Percentiles rank a stretch among this genome's conserved stretches.
Conservation (phyloP, 2,113 vertebrate genomes). For the Sigmodon hispidus region DNA sequence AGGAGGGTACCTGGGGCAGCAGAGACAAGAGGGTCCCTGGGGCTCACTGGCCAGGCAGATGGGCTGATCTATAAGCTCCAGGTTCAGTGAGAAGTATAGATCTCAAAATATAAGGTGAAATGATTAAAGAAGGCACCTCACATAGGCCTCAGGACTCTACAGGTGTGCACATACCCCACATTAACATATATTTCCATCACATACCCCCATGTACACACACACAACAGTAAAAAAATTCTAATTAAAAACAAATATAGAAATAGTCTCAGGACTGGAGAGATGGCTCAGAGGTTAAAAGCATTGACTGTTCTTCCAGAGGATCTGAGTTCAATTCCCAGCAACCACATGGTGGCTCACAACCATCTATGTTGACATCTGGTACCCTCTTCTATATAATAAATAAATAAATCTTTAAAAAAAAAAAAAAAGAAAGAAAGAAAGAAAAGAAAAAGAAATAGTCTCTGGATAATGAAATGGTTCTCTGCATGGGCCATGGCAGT, state of each 20-base stretch:
- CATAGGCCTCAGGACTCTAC: background rate
- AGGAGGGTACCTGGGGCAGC: background rate
- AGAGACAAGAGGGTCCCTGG: background rate
- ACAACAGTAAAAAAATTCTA: too few species aligned
- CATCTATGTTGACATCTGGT: too few species aligned
- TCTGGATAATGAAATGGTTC: fast-evolving
- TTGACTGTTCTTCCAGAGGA: too few species aligned
- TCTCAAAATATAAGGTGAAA: background rate
- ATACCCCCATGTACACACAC: background rate
- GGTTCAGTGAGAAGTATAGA: background rate
- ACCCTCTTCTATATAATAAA: too few species aligned
- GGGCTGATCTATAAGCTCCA: background rate
- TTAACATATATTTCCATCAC: background rate
- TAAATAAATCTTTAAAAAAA: too few species aligned
- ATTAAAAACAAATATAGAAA: too few species aligned
- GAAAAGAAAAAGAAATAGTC: background rate
- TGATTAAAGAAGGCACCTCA: background rate
- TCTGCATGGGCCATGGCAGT: background rate
- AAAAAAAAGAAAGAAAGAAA: too few species aligned
- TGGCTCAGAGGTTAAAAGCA: too few species aligned
- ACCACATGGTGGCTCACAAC: too few species aligned
- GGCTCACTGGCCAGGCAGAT: background rate
- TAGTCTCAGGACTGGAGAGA: too few species aligned
- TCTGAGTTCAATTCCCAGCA: too few species aligned
- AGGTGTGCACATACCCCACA: background rate